Evolutionary conservation across 1,140 invertebrate genomes (phyloP).

Genomic region (Limonius californicus): DNA sequence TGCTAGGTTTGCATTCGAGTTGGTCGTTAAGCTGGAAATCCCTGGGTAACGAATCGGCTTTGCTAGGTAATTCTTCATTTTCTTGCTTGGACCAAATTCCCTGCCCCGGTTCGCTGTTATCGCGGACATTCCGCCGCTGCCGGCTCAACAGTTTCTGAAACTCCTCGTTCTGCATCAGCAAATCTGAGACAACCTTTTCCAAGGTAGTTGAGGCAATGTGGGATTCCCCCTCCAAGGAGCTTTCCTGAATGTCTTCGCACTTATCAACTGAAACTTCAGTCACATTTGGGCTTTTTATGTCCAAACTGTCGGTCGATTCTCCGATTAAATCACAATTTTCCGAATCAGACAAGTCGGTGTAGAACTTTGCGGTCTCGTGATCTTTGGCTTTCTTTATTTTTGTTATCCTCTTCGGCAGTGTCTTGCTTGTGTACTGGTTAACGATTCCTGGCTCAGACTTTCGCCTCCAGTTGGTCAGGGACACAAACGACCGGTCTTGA

Average conservation of each 20-base stretch:
- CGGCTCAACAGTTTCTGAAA: conserved; percentile 74
- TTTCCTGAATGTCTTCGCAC: conserved; percentile 42
- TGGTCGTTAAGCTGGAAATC: conserved; percentile 64
- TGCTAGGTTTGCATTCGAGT: conserved; percentile 41
- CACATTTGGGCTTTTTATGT: conserved; percentile 15
- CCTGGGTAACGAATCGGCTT: conserved; percentile 72
- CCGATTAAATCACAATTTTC: conserved; percentile 49
- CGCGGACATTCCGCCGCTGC: conserved; percentile 54
- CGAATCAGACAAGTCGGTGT: conserved; percentile 60
- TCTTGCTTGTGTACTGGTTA: conserved; percentile 57
- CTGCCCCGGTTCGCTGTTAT: conserved; percentile 48
- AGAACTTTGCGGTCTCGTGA: conserved; percentile 56
- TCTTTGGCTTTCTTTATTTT: conserved; percentile 62
- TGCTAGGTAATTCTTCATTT: conserved; percentile 49
- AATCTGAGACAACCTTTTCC: conserved; percentile 76
- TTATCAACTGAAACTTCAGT: conserved; percentile 26
- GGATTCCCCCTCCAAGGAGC: conserved; percentile 33
- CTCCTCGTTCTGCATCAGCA: conserved; percentile 78
- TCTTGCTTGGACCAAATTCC: conserved; percentile 48
- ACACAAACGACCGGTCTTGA: conserved; percentile 47
- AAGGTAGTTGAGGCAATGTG: conserved; percentile 56
- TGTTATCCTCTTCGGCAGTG: conserved; percentile 61
- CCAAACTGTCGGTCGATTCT: conserved; percentile 59
- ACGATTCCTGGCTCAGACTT: conserved; percentile 66
- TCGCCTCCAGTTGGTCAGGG: conserved; percentile 61